Percentiles rank a stretch among this genome's conserved stretches.
Evolutionary conservation across 1,140 invertebrate genomes (phyloP).

Genomic region (Trichonephila clavata): DNA sequence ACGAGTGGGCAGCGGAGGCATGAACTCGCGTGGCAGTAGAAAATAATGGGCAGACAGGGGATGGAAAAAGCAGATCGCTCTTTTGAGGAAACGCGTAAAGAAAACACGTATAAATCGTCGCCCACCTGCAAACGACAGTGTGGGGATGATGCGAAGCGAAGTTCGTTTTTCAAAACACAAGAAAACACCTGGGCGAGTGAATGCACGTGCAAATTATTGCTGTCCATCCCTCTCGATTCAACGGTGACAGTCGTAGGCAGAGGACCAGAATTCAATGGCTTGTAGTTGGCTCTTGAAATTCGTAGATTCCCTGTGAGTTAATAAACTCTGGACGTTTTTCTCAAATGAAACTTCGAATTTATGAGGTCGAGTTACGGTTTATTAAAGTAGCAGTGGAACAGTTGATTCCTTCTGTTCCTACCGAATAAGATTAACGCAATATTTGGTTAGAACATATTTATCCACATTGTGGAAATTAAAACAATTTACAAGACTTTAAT

Average conservation of each 20-base stretch:
- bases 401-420: no score
- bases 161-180: background rate
- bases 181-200: constrained; percentile 1
- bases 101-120: constrained; percentile 24
- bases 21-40: background rate
- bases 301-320: no score
- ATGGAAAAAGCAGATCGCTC: background rate
- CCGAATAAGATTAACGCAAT: no score
- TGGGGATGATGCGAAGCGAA: background rate
- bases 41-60: background rate
- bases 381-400: no score
- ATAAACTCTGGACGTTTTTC: no score
- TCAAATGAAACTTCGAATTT: no score
- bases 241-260: background rate
- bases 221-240: background rate
- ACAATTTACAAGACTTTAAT: no score
- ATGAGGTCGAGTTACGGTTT: no score
- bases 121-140: constrained; percentile 8
- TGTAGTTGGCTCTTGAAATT: no score
- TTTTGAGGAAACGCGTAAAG: background rate
- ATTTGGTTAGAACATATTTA: no score
- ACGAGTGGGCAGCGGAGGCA: background rate
- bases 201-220: background rate
- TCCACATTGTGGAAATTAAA: no score
- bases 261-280: background rate